phyloP scores from a whole-genome alignment of 2,888 invertebrate species.

The Dasypogon diadema region DNA sequence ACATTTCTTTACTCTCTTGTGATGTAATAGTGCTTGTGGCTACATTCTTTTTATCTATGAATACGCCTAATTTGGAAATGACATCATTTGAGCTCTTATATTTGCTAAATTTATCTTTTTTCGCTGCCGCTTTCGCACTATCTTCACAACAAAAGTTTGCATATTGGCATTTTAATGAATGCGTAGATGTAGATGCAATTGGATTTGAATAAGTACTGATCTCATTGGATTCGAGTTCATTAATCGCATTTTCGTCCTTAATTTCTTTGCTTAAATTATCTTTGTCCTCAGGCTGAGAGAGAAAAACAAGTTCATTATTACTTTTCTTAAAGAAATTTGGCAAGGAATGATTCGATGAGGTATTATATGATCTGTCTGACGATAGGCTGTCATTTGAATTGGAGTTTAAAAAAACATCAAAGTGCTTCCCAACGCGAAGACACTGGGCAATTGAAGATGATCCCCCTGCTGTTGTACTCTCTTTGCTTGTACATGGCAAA shows the following conservation, averaged over 20 bases:
- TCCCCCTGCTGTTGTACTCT: constrained; percentile 22
- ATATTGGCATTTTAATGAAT: constrained; percentile 47
- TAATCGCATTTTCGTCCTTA: neutral
- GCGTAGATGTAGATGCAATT: constrained; percentile 51
- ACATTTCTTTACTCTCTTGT: constrained; percentile 15
- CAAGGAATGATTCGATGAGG: constrained; percentile 59
- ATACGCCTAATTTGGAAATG: constrained; percentile 19
- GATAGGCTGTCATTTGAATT: constrained; percentile 66
- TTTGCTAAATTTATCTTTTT: neutral
- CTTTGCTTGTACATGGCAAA: constrained; percentile 43
- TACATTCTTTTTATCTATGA: constrained; percentile 39
- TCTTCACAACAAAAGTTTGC: constrained; percentile 49
- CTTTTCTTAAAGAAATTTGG: constrained; percentile 57
- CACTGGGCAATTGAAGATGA: constrained; percentile 52
- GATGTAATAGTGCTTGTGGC: constrained; percentile 43
- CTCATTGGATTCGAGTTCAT: constrained; percentile 8
- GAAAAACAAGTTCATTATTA: constrained; percentile 33
- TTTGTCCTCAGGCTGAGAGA: constrained; percentile 7
- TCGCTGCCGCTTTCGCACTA: neutral
- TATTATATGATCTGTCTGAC: constrained; percentile 59
- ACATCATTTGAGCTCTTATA: constrained; percentile 24
- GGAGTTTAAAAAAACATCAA: constrained; percentile 63
- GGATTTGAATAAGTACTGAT: constrained; percentile 33
- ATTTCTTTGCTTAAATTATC: neutral
- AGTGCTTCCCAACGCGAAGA: constrained; percentile 46